Base-by-base conservation (phyloP, 2,797 vertebrate genomes). In the Gadopsis marmoratus region DNA sequence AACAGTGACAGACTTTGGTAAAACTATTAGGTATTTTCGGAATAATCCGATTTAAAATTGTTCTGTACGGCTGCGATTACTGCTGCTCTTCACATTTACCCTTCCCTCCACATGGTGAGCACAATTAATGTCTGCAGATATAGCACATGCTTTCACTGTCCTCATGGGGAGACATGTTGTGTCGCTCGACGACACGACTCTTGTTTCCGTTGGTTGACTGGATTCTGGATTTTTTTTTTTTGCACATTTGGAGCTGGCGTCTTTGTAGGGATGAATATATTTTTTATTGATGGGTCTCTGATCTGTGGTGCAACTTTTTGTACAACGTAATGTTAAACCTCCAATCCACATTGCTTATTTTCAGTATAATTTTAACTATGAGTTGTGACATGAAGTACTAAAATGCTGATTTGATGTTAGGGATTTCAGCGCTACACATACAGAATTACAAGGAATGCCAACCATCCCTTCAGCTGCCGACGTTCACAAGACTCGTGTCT, bases 61-160 rank as follows among this genome's bases (percentile, higher is more conserved):
- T 53, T 74, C 55, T 37, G 23, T n/a, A 6, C 37, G 47, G 10
- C 53, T 43, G 23, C 70, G 54, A 76, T 82, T 60, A 51, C 39
- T 47, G 37, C 48, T 16, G 53, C 48, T 59, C 16, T 19, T 41
- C 47, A 37, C 33, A 26, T 69, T 68, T 26, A 39, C 12, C 31
- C 41, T 26, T 31, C 35, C 39, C 41, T 41, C 50, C 45, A 19
- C 59, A 62, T 62, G 74, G 47, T 0, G 19, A 72, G 69, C 62
- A 63, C 29, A 53, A 26, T 54, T 54, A 63, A 39, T 55, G 55
- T 62, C 19, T 78, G 71, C 75, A 65, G 71, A 76, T 72, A 73
- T 16, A 33, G 75, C 54, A 23, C 47, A 59, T 60, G 76, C 76
- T 48, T 88, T 84, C 58, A 74, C 74, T 81, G 84, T 62, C 73